Conservation (phyloP, 2,113 vertebrate genomes). For the Lophochroa leadbeateri region DNA sequence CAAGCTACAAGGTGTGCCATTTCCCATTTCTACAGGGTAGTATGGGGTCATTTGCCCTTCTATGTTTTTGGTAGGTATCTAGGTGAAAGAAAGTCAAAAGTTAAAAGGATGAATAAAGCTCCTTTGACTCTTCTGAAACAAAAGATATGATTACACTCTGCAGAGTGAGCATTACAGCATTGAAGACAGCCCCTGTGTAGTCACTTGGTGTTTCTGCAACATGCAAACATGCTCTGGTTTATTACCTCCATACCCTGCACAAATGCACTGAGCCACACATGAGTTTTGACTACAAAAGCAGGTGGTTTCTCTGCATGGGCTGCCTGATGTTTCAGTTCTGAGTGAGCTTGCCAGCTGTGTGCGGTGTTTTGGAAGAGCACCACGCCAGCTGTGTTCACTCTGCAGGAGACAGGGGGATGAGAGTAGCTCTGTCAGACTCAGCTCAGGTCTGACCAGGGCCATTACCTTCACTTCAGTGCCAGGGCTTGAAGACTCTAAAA, state of each 20-base stretch:
- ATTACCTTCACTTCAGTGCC: background rate
- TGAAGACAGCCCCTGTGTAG: background rate
- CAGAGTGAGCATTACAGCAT: background rate
- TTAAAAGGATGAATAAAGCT: background rate
- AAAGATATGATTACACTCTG: background rate
- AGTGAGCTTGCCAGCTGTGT: background rate
- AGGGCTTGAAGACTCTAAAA: background rate
- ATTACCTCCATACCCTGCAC: background rate
- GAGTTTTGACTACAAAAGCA: background rate
- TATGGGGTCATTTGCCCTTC: conserved; percentile 98
- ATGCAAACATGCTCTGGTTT: background rate
- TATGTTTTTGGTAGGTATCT: conserved; percentile 91
- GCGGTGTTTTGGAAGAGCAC: background rate
- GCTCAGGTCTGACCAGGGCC: background rate
- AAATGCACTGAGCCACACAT: background rate
- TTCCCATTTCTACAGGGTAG: conserved; percentile 89
- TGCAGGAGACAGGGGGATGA: too few species aligned
- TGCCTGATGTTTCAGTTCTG: background rate
- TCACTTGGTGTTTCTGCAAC: background rate
- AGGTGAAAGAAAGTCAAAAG: conserved; percentile 7
- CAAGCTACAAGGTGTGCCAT: conserved; percentile 92
- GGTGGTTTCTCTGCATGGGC: background rate
- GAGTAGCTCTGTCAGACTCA: background rate
- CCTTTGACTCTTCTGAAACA: background rate
- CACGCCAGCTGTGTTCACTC: background rate